Base-by-base conservation (phyloP, 2,888 invertebrate genomes). In the Cancer borealis region DNA sequence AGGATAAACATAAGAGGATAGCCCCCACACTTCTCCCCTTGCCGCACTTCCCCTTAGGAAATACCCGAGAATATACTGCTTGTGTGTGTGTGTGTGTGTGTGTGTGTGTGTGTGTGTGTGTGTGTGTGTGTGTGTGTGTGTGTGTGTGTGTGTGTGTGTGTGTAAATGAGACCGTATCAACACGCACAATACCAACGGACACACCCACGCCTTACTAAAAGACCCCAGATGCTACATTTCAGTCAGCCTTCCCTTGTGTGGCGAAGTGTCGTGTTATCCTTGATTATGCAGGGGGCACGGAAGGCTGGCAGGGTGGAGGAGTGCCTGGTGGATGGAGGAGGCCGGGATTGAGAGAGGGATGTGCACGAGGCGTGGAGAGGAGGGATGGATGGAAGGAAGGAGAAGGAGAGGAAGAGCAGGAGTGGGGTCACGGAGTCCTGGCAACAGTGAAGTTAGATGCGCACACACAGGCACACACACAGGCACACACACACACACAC, bases 41-140 rank as follows among this genome's bases (percentile, higher is more conserved):
- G 21, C 66, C 66, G 79, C 79, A 88, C 88, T 21, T 46, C 14
- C 88, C 5, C 88, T 46, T 46, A 88, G 88, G 88, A 88, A 46
- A 88, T 46, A 88, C 88, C 47, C 88, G 10, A 79, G 79, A 79
- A 79, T 79, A 79, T 79, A 30, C 79, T 79, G 79, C 17, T n/a
- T 26, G 26, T 79, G 79, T 26, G 79, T 26, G 5, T 79, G 79
- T 79, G 79, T 79, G 60, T 66, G 60, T 66, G 60, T 66, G 60
- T 66, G 60, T 66, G 60, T 66, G 60, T 66, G 60, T 66, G 60
- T 66, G 60, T 66, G 60, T 66, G 60, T 66, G 60, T 66, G 60
- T 66, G 60, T 66, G 60, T 66, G 60, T 66, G 60, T 66, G 60
- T 66, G 60, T 66, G 60, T 66, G 60, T 66, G 60, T 66, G 60